phyloP scores from a whole-genome alignment of 2,113 vertebrate species.

The Uria lomvia region DNA sequence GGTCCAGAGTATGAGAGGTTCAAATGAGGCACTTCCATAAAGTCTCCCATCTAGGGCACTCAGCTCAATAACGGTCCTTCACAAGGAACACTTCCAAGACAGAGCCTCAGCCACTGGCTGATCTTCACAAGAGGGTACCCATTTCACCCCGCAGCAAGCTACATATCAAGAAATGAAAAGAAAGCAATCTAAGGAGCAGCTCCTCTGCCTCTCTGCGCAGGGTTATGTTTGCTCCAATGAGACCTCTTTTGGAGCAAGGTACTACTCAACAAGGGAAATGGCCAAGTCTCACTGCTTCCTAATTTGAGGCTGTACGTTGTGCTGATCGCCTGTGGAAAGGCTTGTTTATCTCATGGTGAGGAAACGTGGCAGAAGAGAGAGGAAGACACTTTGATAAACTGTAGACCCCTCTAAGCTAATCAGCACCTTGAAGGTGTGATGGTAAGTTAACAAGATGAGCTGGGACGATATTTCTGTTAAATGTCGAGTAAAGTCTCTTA shows the following conservation, averaged over 20 bases:
- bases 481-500: neutral
- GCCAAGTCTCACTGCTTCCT: neutral
- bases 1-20: neutral
- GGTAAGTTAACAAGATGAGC: neutral
- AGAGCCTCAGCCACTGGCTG: neutral
- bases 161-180: neutral
- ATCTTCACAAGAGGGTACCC: neutral
- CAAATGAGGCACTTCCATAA: neutral
- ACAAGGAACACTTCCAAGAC: neutral
- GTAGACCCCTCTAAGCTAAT: neutral
- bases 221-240: neutral
- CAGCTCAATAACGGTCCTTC: neutral
- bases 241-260: neutral
- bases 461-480: neutral
- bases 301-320: neutral
- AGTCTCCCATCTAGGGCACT: neutral
- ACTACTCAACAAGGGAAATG: neutral
- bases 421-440: neutral
- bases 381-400: neutral
- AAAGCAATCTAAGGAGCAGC: neutral
- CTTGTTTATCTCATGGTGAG: neutral
- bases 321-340: neutral
- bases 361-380: neutral
- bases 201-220: neutral
- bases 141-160: neutral